Evolutionary conservation across 2,797 vertebrate genomes (phyloP).

Genomic region (Sylvilagus floridanus): DNA sequence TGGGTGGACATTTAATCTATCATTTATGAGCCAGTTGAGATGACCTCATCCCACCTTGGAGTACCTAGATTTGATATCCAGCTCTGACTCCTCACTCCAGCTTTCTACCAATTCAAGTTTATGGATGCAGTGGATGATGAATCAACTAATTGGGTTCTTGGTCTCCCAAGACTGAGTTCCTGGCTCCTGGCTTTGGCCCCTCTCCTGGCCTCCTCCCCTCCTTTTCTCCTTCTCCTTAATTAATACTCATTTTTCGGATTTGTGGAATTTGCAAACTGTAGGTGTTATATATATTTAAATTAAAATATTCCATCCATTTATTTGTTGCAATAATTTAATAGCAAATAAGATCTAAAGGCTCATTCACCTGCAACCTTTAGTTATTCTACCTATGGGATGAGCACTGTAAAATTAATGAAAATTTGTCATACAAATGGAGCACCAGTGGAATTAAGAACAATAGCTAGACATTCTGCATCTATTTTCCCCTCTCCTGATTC

Average conservation of each 20-base stretch:
- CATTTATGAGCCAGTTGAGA: too few species aligned
- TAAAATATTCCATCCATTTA: background rate
- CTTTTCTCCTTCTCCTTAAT: too few species aligned
- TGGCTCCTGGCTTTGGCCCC: too few species aligned
- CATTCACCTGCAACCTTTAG: background rate
- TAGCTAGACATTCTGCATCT: background rate
- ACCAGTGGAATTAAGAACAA: conserved; percentile 53
- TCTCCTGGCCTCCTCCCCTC: too few species aligned
- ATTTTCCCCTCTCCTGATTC: background rate
- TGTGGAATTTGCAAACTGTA: conserved; percentile 39
- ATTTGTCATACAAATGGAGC: conserved; percentile 41
- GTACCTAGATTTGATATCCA: too few species aligned
- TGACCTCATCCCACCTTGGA: too few species aligned
- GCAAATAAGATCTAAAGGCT: background rate
- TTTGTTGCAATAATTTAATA: conserved; percentile 47
- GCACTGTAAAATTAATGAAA: conserved; percentile 60
- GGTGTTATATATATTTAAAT: background rate
- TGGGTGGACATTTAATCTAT: too few species aligned
- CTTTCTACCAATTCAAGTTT: too few species aligned
- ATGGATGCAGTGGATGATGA: too few species aligned
- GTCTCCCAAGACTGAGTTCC: too few species aligned
- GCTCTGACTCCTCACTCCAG: too few species aligned
- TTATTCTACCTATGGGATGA: conserved; percentile 52
- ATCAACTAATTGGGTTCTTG: too few species aligned
- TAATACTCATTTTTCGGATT: conserved; percentile 49